Percentiles rank a stretch among this genome's conserved stretches.
These are phyloP conservation scores for Drosophila tani DNA, from an alignment of 1,140 invertebrate species.

Conservation along the genomic window DNA sequence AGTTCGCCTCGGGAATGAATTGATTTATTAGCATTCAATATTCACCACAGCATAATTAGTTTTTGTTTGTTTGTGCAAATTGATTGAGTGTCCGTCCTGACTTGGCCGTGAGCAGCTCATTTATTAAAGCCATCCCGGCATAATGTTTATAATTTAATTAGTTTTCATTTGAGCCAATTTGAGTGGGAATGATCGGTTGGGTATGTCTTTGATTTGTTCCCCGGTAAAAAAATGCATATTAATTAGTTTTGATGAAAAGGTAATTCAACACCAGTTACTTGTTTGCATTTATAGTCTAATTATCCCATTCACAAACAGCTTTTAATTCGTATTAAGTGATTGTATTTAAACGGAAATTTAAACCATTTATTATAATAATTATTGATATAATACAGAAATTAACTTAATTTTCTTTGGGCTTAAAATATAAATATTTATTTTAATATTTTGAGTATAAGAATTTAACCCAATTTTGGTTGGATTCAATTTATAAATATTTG, in stretches of 20 bases:
- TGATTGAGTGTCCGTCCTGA: constrained; percentile 61
- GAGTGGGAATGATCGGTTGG: too few relatives aligned
- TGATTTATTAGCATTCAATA: constrained; percentile 72
- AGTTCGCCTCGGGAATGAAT: constrained; percentile 50
- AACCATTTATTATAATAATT: background rate
- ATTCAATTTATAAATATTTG: background rate
- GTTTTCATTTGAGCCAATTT: constrained; percentile 55
- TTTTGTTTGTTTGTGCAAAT: constrained; percentile 58
- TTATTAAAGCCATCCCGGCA: constrained; percentile 37
- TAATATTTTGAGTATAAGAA: too few relatives aligned
- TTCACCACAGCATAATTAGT: constrained; percentile 67
- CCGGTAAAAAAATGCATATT: constrained; percentile 12
- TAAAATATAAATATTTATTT: background rate
- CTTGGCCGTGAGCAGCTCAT: constrained; percentile 38
- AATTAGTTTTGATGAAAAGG: constrained; percentile 27
- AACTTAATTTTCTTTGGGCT: background rate
- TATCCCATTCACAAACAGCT: constrained; percentile 8
- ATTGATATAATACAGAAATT: background rate
- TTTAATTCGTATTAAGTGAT: constrained; percentile 30
- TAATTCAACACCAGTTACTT: constrained; percentile 16
- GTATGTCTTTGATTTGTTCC: constrained; percentile 23
- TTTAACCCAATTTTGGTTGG: too few relatives aligned
- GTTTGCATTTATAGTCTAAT: background rate
- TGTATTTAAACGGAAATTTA: constrained; percentile 4
- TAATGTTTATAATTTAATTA: constrained; percentile 68